Evolutionary conservation across 2,797 vertebrate genomes (phyloP).

Genomic region (Hydrophis major): DNA sequence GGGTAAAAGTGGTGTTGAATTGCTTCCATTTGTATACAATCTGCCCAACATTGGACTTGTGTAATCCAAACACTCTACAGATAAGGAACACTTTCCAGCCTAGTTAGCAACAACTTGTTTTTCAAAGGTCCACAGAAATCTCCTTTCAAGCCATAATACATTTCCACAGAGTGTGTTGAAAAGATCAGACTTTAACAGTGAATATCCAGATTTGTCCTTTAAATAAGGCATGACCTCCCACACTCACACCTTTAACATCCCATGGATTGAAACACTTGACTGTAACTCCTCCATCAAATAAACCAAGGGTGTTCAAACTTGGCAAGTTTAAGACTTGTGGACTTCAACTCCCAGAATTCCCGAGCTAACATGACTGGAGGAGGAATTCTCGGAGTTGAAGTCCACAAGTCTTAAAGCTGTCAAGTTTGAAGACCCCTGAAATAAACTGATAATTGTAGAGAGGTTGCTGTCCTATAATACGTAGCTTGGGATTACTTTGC

Average conservation of each 20-base stretch:
- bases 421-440: no score
- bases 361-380: no score
- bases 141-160: not conserved
- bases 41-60: not conserved
- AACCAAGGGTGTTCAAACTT: no score
- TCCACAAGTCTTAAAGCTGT: no score
- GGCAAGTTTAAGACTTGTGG: no score
- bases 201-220: not conserved
- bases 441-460: not conserved
- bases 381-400: no score
- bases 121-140: not conserved
- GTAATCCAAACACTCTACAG: not conserved
- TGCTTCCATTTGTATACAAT: not conserved
- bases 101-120: not conserved
- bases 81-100: not conserved
- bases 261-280: not conserved
- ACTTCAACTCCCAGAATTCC: no score
- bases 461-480: not conserved
- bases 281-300: not conserved
- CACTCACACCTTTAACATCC: not conserved
- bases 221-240: not conserved
- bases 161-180: not conserved
- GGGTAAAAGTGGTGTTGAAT: not conserved
- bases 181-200: not conserved
- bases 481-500: not conserved